Conservation (phyloP, 2,113 vertebrate species). For the Bothrops jararaca region DNA sequence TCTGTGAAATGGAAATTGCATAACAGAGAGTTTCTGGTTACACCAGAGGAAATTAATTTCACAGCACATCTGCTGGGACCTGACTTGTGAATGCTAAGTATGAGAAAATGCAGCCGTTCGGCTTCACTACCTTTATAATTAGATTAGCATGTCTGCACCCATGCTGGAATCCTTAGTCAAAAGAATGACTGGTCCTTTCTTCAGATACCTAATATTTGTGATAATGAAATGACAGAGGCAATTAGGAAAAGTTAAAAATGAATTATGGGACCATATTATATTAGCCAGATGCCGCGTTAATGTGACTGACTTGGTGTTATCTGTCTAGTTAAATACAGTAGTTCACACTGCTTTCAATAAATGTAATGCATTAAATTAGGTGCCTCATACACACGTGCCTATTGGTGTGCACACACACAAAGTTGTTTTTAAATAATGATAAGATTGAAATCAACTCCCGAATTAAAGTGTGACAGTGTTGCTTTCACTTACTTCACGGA, state of each 20-base stretch:
- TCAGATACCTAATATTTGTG: conserved; percentile 94
- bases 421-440: conserved; percentile 46
- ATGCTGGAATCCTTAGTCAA: conserved; percentile 86
- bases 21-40: conserved; percentile 99
- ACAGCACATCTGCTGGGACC: conserved; percentile 99
- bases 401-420: not conserved
- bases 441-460: conserved; percentile 36
- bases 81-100: conserved; percentile 95
- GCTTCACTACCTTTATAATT: conserved; percentile 96
- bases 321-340: conserved; percentile 78
- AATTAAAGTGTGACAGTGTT: not conserved
- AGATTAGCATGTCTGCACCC: conserved; percentile 95
- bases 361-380: conserved; percentile 61
- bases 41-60: conserved; percentile 99
- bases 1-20: conserved; percentile 99
- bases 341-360: conserved; percentile 68
- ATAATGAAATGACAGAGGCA: conserved; percentile 92
- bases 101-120: conserved; percentile 92
- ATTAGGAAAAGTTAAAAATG: conserved; percentile 96
- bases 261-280: conserved; percentile 88
- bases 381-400: not conserved
- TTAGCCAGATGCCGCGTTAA: conserved; percentile 83
- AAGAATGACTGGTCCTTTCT: conserved; percentile 87
- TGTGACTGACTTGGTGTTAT: conserved; percentile 70
- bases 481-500: not conserved